phyloP scores from a whole-genome alignment of 2,113 vertebrate genomes.

The human region GRCh38 chr5:7748501-7749000 shows the following conservation, averaged over 20 bases:
- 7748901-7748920: background rate
- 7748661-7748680: background rate
- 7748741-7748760: background rate
- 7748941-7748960: background rate
- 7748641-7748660: rapidly evolving
- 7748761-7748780: background rate
- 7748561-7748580: background rate
- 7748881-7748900: background rate
- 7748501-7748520: background rate
- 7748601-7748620: background rate
- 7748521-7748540: background rate
- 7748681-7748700: background rate
- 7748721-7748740: background rate
- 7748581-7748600: background rate
- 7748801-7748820: no score
- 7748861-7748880: background rate
- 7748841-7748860: background rate
- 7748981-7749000: background rate
- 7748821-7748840: background rate
- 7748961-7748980: background rate
- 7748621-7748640: background rate
- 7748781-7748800: background rate
- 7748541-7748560: no score
- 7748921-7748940: background rate
- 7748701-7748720: background rate